Evolutionary conservation across 2,797 vertebrate species (phyloP).

Genomic region (Semaprochilodus insignis): DNA sequence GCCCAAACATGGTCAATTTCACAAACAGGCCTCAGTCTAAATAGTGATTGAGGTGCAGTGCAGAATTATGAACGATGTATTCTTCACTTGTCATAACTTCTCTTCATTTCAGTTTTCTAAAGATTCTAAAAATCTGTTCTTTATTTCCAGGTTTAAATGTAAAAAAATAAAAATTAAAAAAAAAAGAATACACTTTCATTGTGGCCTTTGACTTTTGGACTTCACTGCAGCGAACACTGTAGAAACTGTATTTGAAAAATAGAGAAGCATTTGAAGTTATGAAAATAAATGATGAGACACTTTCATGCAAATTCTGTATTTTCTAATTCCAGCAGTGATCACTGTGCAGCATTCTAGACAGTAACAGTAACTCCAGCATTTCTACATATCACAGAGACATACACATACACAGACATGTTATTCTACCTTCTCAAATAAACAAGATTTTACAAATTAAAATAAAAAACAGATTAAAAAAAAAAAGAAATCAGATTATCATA

Average conservation of each 20-base stretch:
- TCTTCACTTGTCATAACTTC: no score
- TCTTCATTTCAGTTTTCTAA: no score
- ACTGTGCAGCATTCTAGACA: constrained; percentile 52
- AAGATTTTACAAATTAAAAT: neutral
- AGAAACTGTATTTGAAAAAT: neutral
- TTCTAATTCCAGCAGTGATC: constrained; percentile 49
- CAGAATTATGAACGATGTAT: no score
- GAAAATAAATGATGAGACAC: neutral
- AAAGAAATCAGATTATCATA: neutral
- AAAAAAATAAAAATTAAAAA: neutral
- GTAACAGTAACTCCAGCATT: constrained; percentile 79
- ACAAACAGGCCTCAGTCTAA: no score
- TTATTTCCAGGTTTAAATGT: no score
- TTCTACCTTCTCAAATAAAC: neutral
- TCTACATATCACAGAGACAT: neutral
- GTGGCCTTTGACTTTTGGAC: no score
- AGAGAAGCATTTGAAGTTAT: neutral
- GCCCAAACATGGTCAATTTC: no score
- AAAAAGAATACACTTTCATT: no score
- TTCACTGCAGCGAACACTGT: no score
- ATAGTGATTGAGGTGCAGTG: no score
- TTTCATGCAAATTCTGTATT: constrained; percentile 20
- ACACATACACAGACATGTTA: constrained; percentile 24
- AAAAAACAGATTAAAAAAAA: no score
- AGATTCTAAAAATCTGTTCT: no score